Percentiles rank a stretch among this genome's conserved stretches.
These are phyloP conservation scores for Horisme vitalbata DNA, from an alignment of 2,888 invertebrate genomes.

Conservation along the genomic window DNA sequence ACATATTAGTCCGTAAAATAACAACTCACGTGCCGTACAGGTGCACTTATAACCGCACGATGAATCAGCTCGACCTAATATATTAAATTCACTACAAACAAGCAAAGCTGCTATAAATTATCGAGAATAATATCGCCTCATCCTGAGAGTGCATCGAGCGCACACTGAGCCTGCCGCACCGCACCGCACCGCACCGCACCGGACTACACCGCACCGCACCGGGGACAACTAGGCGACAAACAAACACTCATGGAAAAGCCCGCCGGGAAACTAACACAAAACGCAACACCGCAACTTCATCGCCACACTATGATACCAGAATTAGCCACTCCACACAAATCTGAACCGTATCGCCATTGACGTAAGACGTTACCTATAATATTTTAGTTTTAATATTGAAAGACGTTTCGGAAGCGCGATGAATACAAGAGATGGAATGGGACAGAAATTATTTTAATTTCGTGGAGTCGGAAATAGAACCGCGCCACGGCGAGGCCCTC, in stretches of 20 bases:
- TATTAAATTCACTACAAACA: too few relatives aligned
- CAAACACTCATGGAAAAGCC: slow-evolving; percentile 44
- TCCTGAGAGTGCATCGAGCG: neutral
- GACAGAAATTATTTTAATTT: slow-evolving; percentile 69
- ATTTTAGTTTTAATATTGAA: slow-evolving; percentile 12
- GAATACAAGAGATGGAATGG: slow-evolving; percentile 47
- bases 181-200: neutral
- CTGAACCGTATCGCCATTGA: neutral
- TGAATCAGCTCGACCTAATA: too few relatives aligned
- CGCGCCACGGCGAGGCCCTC: slow-evolving; percentile 12
- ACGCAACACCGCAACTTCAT: slow-evolving; percentile 39
- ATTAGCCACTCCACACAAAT: slow-evolving; percentile 3
- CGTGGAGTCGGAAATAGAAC: slow-evolving; percentile 63
- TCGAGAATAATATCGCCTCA: too few relatives aligned
- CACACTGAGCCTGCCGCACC: neutral
- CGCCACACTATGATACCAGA: slow-evolving; percentile 35
- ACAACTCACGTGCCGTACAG: too few relatives aligned
- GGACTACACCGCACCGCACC: neutral
- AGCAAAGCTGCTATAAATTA: too few relatives aligned
- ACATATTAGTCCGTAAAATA: too few relatives aligned
- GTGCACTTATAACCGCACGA: too few relatives aligned
- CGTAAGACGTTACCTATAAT: slow-evolving; percentile 4
- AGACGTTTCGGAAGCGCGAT: slow-evolving; percentile 36
- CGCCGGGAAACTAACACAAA: slow-evolving; percentile 40
- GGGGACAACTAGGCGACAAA: too few relatives aligned